Conservation (phyloP, 2,888 invertebrate genomes). For the Andrena flavipes region DNA sequence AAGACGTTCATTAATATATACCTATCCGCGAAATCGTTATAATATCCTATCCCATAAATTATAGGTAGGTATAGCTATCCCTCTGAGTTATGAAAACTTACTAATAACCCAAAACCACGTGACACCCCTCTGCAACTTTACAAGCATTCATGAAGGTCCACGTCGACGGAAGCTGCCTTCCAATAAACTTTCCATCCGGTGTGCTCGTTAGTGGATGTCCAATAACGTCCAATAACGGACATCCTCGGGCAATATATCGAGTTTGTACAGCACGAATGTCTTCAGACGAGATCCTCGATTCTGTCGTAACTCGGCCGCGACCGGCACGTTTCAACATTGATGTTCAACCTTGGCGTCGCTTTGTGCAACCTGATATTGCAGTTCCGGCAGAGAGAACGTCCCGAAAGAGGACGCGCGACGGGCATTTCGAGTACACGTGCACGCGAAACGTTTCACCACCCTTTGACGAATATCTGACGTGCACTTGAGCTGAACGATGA, state of each 20-base stretch:
- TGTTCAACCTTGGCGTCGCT: conserved; percentile 63
- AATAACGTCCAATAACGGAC: conserved; percentile 76
- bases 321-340: conserved; percentile 64
- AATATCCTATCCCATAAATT: neutral
- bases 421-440: conserved; percentile 45
- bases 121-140: conserved; percentile 21
- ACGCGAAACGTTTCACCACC: conserved; percentile 44
- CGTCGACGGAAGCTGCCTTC: conserved; percentile 56
- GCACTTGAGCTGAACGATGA: conserved; percentile 39
- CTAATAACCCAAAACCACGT: conserved; percentile 27
- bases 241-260: conserved; percentile 74
- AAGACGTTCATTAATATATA: neutral
- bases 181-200: conserved; percentile 75
- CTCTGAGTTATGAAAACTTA: conserved; percentile 10
- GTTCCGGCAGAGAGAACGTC: conserved; percentile 36
- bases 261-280: conserved; percentile 70
- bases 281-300: conserved; percentile 60
- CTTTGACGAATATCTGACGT: conserved; percentile 63
- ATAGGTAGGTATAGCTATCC: neutral
- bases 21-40: neutral
- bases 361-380: conserved; percentile 67
- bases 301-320: conserved; percentile 63
- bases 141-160: conserved; percentile 31
- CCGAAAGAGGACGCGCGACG: conserved; percentile 50
- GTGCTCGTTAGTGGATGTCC: conserved; percentile 77